A percentile compares a stretch with the other conserved stretches of the same genome.
Conservation (phyloP, 2,113 vertebrate genomes). For the Eubucco bourcierii region DNA sequence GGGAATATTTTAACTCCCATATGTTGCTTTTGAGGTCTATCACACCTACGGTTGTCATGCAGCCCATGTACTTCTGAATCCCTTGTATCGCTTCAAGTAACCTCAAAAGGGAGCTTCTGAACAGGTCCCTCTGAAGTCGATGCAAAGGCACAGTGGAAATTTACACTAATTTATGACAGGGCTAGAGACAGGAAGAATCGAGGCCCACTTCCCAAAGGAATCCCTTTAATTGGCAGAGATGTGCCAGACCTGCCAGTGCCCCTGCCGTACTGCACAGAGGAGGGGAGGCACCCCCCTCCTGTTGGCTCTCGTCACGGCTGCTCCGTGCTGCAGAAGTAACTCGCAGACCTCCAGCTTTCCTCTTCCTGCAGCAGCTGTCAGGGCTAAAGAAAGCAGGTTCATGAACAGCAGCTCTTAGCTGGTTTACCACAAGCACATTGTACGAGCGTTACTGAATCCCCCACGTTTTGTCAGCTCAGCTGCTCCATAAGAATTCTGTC, state of each 20-base stretch:
- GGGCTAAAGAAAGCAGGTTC: constrained; percentile 71
- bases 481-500: accelerated
- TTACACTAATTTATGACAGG: too few relatives aligned
- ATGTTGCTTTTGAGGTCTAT: not conserved
- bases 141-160: accelerated
- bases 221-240: accelerated
- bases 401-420: not conserved
- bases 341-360: constrained; percentile 91
- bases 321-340: constrained; percentile 82
- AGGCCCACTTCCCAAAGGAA: accelerated
- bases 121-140: not conserved
- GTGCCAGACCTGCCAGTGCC: constrained; percentile 91
- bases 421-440: not conserved
- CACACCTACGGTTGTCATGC: not conserved
- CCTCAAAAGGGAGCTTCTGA: not conserved
- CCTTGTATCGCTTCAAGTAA: not conserved
- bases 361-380: constrained; percentile 91
- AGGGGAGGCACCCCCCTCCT: constrained; percentile 85
- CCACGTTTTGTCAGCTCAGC: not conserved
- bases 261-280: constrained; percentile 92
- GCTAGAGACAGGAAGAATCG: accelerated
- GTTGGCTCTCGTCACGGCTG: constrained; percentile 83
- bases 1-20: not conserved
- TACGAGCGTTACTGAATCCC: accelerated
- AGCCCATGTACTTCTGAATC: accelerated